Base-by-base conservation (phyloP, 1,140 invertebrate species). In the Asobara japonica region DNA sequence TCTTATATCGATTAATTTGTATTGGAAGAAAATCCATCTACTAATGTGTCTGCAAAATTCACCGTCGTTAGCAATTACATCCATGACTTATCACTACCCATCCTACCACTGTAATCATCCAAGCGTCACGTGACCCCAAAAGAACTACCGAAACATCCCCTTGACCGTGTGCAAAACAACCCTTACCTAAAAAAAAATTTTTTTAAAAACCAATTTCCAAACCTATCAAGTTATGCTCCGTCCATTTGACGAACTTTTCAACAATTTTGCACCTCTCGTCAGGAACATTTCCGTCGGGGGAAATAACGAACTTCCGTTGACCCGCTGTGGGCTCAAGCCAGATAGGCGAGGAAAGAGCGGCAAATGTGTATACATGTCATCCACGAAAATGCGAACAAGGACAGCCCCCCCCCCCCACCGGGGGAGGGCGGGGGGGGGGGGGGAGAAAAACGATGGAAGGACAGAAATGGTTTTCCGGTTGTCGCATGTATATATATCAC, bases 391-490 rank as follows among this genome's bases (percentile, higher is more conserved):
- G 31, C 4, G 56, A 64, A 61, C 25, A 38, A 69, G 27, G n/a
- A n/a, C n/a, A n/a, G n/a, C n/a, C n/a, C n/a, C n/a, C n/a, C n/a
- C n/a, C n/a, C n/a, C n/a, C n/a, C n/a, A n/a, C n/a, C n/a, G n/a
- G n/a, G n/a, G n/a, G n/a, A n/a, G n/a, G 33, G 66, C 45, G 65
- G 31, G 45, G 36, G 8, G 33, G 18, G 25, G 64, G 27, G 0
- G 25, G 29, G 30, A 22, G 16, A 33, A 60, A 18, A 20, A 36
- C 5, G 48, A 20, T 18, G 36, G 11, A 71, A 71, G 65, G 72
- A 68, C 41, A 72, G 51, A 72, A 73, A 56, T 67, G 71, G 68
- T 75, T 79, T 82, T 86, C 82, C 83, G 82, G 76, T 65, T 33
- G 69, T 76, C 79, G 79, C 78, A 13, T 62, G 29, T 13, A 13